A percentile compares a stretch with the other conserved stretches of the same genome.
Evolutionary conservation across 1,140 invertebrate genomes (phyloP).

Genomic region (Hyles vespertilio): DNA sequence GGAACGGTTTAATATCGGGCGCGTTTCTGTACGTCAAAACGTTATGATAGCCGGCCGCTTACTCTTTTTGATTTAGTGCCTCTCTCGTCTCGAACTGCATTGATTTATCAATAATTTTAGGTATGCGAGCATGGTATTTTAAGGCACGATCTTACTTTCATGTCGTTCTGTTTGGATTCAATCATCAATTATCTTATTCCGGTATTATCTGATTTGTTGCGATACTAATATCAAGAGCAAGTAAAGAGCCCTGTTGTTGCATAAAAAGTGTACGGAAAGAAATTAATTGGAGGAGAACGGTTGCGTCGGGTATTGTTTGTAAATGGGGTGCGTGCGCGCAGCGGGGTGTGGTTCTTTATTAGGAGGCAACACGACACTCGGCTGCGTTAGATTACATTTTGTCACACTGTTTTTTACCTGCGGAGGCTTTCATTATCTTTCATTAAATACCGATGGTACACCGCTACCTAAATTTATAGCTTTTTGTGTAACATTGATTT

Average conservation of each 20-base stretch:
- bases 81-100: slow-evolving; percentile 59
- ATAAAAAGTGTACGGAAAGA: slow-evolving; percentile 1
- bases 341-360: slow-evolving; percentile 43
- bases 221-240: slow-evolving; percentile 39
- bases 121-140: slow-evolving; percentile 68
- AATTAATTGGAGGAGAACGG: slow-evolving; percentile 18
- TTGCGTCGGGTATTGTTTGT: slow-evolving; percentile 60
- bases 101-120: slow-evolving; percentile 73
- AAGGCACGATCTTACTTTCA: slow-evolving; percentile 69
- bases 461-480: slow-evolving; percentile 5
- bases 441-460: slow-evolving; percentile 1
- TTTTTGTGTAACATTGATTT: neutral
- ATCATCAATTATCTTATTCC: slow-evolving; percentile 67
- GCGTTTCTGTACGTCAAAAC: slow-evolving; percentile 66
- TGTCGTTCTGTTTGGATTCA: slow-evolving; percentile 64
- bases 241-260: neutral
- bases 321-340: slow-evolving; percentile 53
- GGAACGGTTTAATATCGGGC: slow-evolving; percentile 61
- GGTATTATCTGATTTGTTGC: slow-evolving; percentile 63
- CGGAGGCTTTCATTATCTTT: neutral
- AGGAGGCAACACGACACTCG: slow-evolving; percentile 18
- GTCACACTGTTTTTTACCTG: slow-evolving; percentile 2
- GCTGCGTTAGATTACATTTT: slow-evolving; percentile 1
- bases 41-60: slow-evolving; percentile 50
- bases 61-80: slow-evolving; percentile 68